Evolutionary conservation across 2,113 vertebrate species (phyloP).

Genomic region (Galbula dea): DNA sequence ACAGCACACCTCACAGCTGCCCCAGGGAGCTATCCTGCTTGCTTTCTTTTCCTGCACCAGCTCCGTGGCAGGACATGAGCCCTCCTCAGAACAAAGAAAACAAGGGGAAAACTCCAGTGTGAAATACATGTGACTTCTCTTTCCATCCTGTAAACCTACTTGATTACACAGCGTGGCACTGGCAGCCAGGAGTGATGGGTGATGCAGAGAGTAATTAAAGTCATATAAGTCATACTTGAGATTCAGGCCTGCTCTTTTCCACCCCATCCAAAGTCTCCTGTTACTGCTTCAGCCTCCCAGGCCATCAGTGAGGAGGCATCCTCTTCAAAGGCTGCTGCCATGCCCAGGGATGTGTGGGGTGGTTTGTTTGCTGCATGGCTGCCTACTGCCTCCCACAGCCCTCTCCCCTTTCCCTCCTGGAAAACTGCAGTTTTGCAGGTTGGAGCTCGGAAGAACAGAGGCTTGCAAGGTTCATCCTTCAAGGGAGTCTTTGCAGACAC

Average conservation of each 20-base stretch:
- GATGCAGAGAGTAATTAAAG: background rate
- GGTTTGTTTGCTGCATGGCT: background rate
- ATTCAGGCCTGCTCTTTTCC: background rate
- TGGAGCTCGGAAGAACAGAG: background rate
- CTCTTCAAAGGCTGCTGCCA: background rate
- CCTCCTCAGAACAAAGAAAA: background rate
- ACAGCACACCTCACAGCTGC: background rate
- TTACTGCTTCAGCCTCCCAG: background rate
- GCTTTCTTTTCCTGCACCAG: fast-evolving
- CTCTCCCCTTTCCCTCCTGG: background rate
- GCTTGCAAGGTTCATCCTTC: background rate
- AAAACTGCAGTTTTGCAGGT: background rate
- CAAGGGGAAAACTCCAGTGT: fast-evolving
- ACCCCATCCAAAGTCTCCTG: background rate
- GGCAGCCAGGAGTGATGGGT: background rate
- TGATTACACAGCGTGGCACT: fast-evolving
- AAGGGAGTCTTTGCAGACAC: fast-evolving
- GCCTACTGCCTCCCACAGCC: background rate
- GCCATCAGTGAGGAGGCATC: background rate
- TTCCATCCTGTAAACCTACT: background rate
- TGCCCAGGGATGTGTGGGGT: fast-evolving
- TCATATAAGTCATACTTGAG: fast-evolving
- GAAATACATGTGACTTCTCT: background rate
- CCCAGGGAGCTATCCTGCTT: background rate
- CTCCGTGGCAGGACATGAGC: background rate